phyloP scores from a whole-genome alignment of 2,113 vertebrate genomes.

The Numenius arquata region DNA sequence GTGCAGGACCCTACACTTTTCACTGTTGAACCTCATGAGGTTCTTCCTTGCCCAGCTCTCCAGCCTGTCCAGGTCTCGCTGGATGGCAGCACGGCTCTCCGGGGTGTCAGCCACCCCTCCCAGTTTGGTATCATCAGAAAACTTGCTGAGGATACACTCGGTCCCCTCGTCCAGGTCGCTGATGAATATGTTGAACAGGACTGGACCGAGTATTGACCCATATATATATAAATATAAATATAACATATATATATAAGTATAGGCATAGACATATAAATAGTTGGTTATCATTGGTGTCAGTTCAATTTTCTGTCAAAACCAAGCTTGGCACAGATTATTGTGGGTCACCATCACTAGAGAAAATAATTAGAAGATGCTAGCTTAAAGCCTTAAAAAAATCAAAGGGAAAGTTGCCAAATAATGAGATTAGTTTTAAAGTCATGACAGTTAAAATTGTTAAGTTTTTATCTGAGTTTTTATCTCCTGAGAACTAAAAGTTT shows the following conservation, averaged over 20 bases:
- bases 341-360: neutral
- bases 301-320: conserved; percentile 17
- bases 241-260: neutral
- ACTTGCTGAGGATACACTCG: no score
- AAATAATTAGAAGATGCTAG: neutral
- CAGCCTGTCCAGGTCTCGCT: no score
- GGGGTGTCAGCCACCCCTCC: no score
- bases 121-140: no score
- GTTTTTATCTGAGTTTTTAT: neutral
- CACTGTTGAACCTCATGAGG: no score
- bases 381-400: neutral
- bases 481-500: neutral
- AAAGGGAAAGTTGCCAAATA: neutral
- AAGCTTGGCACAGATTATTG: neutral
- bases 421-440: neutral
- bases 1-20: no score
- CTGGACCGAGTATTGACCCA: no score
- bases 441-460: neutral
- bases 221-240: no score
- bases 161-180: no score
- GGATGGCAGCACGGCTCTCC: no score
- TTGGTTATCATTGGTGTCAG: neutral
- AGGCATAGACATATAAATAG: neutral
- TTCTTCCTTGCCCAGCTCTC: no score
- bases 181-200: no score